phyloP scores from a whole-genome alignment of 2,888 invertebrate genomes.

The Ypsolopha scabrella region DNA sequence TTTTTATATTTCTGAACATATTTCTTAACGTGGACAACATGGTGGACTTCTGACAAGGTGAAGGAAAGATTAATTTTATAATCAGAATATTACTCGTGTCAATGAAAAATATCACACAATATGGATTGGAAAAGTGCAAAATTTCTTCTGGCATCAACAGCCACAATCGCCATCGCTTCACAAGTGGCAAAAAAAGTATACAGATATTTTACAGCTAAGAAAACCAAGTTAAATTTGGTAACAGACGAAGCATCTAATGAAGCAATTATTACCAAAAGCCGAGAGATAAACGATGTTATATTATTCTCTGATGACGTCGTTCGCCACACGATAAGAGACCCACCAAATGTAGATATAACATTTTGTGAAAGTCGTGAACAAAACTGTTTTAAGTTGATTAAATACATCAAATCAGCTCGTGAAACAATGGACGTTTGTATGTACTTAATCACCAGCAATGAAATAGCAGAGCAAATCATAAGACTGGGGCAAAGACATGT shows the following conservation, averaged over 20 bases:
- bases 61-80: slow-evolving; percentile 5
- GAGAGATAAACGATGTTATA: slow-evolving; percentile 62
- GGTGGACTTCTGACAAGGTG: slow-evolving; percentile 36
- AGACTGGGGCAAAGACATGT: slow-evolving; percentile 58
- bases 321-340: slow-evolving; percentile 43
- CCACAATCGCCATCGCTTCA: slow-evolving; percentile 47
- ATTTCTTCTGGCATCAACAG: slow-evolving; percentile 50
- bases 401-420: slow-evolving; percentile 58
- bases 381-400: slow-evolving; percentile 58
- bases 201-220: slow-evolving; percentile 32
- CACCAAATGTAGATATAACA: slow-evolving; percentile 44
- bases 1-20: background rate
- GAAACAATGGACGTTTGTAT: slow-evolving; percentile 63
- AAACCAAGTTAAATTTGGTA: slow-evolving; percentile 19
- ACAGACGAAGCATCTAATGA: slow-evolving; percentile 39
- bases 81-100: too few relatives aligned
- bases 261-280: slow-evolving; percentile 35
- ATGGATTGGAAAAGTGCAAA: slow-evolving; percentile 62
- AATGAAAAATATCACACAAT: slow-evolving; percentile 18
- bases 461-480: slow-evolving; percentile 59
- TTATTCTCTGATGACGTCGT: slow-evolving; percentile 55
- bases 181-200: slow-evolving; percentile 51
- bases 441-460: slow-evolving; percentile 60
- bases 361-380: slow-evolving; percentile 55
- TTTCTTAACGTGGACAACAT: slow-evolving; percentile 37